Percentiles rank a stretch among this genome's conserved stretches.
Conservation (phyloP, 2,113 vertebrate species). For the Recurvirostra avosetta region DNA sequence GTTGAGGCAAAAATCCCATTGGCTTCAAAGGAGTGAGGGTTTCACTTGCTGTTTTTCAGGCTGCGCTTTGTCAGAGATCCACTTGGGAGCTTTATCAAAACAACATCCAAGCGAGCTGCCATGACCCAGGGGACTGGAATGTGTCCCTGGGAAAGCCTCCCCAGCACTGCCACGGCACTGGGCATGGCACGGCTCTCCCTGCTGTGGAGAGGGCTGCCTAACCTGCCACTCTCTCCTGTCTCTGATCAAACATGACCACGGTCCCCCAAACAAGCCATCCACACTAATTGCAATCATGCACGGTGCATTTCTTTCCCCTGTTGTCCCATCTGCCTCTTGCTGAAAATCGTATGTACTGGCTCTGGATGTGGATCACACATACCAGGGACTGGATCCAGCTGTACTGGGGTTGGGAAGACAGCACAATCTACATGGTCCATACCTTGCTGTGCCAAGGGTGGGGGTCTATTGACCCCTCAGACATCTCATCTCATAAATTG, state of each 20-base stretch:
- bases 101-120: not conserved
- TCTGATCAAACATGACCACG: not conserved
- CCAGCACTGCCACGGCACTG: fast-evolving
- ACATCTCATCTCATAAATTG: not conserved
- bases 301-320: fast-evolving
- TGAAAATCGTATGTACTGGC: not conserved
- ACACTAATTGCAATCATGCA: fast-evolving
- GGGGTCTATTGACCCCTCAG: not conserved
- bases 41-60: not conserved
- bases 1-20: not conserved
- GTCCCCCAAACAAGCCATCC: not conserved
- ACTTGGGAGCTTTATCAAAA: not conserved
- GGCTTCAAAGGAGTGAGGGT: not conserved
- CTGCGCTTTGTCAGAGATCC: not conserved
- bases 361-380: not conserved
- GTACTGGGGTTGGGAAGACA: not conserved
- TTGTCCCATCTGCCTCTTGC: not conserved
- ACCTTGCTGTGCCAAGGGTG: not conserved
- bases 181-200: fast-evolving
- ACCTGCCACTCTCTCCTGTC: not conserved
- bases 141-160: constrained; percentile 25
- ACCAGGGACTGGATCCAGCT: not conserved
- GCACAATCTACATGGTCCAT: not conserved
- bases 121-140: constrained; percentile 6
- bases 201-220: fast-evolving